Evolutionary conservation across 1,140 invertebrate genomes (phyloP).

Genomic region (Melanaphis sacchari): DNA sequence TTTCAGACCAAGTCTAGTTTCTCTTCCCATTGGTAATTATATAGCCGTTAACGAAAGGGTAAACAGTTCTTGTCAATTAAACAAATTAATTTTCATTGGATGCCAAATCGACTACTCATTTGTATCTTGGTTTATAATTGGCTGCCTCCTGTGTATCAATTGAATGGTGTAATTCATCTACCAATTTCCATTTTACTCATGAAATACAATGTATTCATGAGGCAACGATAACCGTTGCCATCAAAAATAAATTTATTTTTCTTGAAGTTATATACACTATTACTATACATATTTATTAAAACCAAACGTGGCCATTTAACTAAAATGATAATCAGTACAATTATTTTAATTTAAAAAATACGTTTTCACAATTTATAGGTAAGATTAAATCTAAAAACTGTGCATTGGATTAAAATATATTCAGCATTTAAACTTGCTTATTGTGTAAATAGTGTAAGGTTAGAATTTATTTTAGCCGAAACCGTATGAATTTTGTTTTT

Average conservation of each 20-base stretch:
- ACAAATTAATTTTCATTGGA: background rate
- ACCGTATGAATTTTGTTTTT: background rate
- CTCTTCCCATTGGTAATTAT: background rate
- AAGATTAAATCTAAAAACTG: background rate
- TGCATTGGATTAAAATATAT: background rate
- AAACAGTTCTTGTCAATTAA: background rate
- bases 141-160: background rate
- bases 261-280: background rate
- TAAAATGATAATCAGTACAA: background rate
- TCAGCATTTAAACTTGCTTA: background rate
- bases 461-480: background rate
- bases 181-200: background rate
- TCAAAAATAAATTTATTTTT: background rate
- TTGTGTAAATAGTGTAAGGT: background rate
- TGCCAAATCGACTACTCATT: background rate
- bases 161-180: background rate
- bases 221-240: background rate
- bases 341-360: background rate
- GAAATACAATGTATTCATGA: background rate
- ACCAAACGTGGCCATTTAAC: background rate
- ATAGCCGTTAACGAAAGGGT: background rate
- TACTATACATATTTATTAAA: background rate
- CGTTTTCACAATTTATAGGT: background rate
- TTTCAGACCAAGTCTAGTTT: background rate
- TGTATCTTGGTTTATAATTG: background rate